Base-by-base conservation (phyloP, 2,797 vertebrate genomes). In the Lindbergichthys nudifrons region DNA sequence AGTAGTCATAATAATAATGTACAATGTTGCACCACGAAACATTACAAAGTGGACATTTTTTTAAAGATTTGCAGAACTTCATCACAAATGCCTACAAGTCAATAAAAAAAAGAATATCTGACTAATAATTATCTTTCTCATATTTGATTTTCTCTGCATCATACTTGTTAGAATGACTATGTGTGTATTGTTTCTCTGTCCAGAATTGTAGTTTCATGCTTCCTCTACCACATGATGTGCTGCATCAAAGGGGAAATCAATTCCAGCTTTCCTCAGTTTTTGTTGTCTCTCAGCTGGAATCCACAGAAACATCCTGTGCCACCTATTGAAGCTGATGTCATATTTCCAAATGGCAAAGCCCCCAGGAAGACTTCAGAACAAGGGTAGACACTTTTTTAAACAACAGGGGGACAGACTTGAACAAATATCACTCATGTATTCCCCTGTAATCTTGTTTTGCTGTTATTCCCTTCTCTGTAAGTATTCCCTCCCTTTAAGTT, bases 401-500 rank as follows among this genome's bases (percentile, higher is more conserved):
- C 2, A 47, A 63, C 41, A 19, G 23, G 9, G 10, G 19, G 4
- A 6, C 10, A 15, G 16, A 73, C 51, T 1, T 8, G 16, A 18
- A 32, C 60, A 50, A 46, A 54, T 36, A 42, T 41, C 19, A 30
- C 19, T 19, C 26, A 13, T 53, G 8, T 32, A 10, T 62, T n/a
- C 21, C 16, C 30, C 53, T 46, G 48, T 48, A 46, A 59, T 30
- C 46, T 26, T 3, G 36, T 52, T 59, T 50, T 62, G 10, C 19
- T 58, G 48, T 26, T 14, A 43, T 41, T 56, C 26, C 23, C 18
- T 61, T 50, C 13, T 16, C 15, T 48, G 14, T 39, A 43, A 10
- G 26, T 82, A 66, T 77, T 80, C 26, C 67, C 5, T 64, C 19
- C 30, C 30, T 68, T 10, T 39, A 75, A 36, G 0, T 59, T 73